Percentiles rank a stretch among this genome's conserved stretches.
Evolutionary conservation across 2,797 vertebrate species (phyloP).

Genomic region (Chelmon rostratus): DNA sequence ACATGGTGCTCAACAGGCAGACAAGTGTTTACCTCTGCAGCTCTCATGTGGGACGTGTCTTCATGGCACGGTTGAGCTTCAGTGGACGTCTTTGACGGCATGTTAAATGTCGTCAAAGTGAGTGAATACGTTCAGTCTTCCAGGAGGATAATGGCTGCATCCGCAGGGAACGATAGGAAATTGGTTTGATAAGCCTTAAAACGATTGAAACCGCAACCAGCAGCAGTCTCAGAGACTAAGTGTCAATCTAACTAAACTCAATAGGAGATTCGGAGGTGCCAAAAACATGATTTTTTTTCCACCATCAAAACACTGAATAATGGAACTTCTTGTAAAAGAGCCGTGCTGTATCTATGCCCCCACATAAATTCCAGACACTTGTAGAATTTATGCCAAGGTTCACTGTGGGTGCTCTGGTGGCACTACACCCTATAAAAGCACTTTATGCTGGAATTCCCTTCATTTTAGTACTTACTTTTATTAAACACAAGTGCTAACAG

Average conservation of each 20-base stretch:
- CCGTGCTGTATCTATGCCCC: constrained; percentile 11
- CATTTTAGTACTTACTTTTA: constrained; percentile 43
- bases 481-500: constrained; percentile 40
- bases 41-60: constrained; percentile 40
- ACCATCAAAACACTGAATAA: constrained; percentile 56
- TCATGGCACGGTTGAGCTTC: constrained; percentile 32
- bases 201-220: constrained; percentile 51
- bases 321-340: constrained; percentile 43
- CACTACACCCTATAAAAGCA: constrained; percentile 48
- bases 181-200: constrained; percentile 63
- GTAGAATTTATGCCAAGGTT: constrained; percentile 37
- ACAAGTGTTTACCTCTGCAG: constrained; percentile 15
- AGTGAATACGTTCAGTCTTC: constrained; percentile 60
- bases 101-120: constrained; percentile 53
- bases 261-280: constrained; percentile 30
- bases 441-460: constrained; percentile 36
- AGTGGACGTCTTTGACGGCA: constrained; percentile 42
- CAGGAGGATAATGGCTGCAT: constrained; percentile 60
- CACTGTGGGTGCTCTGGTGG: constrained; percentile 34
- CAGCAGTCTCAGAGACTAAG: constrained; percentile 49
- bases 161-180: constrained; percentile 57
- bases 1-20: constrained; percentile 29
- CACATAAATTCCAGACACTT: constrained; percentile 41
- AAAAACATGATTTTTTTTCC: constrained; percentile 49
- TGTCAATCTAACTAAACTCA: constrained; percentile 47